Evolutionary conservation across 2,113 vertebrate genomes (phyloP).

Genomic region (Prietella phreatophila): DNA sequence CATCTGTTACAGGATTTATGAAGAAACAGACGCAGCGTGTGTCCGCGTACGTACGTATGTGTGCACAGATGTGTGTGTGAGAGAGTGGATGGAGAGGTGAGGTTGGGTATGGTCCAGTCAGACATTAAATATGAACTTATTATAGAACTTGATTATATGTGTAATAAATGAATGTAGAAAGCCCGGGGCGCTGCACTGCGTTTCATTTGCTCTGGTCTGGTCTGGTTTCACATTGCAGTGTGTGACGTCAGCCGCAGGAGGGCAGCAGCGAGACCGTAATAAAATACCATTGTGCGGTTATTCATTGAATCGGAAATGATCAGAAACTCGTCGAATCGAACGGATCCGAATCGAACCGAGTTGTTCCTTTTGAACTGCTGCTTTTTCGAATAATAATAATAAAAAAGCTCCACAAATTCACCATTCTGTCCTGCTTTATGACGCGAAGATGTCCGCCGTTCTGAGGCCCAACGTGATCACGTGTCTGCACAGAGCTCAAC

Average conservation of each 20-base stretch:
- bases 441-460: neutral
- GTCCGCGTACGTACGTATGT: neutral
- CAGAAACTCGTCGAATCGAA: neutral
- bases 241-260: neutral
- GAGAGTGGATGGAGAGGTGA: neutral
- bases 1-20: neutral
- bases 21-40: neutral
- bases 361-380: neutral
- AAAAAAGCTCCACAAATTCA: neutral
- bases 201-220: too few species aligned
- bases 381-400: neutral
- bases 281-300: neutral
- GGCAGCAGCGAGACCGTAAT: neutral
- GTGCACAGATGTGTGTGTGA: neutral
- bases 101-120: neutral
- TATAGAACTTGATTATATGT: neutral
- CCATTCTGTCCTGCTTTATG: neutral
- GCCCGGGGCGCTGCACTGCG: neutral
- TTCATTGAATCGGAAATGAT: neutral
- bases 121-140: neutral
- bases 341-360: too few species aligned
- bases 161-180: neutral
- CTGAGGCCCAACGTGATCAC: neutral
- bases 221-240: neutral
- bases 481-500: too few species aligned